A percentile compares a stretch with the other conserved stretches of the same genome.
phyloP scores from a whole-genome alignment of 2,113 vertebrate species.

The Myrmecobius fasciatus region DNA sequence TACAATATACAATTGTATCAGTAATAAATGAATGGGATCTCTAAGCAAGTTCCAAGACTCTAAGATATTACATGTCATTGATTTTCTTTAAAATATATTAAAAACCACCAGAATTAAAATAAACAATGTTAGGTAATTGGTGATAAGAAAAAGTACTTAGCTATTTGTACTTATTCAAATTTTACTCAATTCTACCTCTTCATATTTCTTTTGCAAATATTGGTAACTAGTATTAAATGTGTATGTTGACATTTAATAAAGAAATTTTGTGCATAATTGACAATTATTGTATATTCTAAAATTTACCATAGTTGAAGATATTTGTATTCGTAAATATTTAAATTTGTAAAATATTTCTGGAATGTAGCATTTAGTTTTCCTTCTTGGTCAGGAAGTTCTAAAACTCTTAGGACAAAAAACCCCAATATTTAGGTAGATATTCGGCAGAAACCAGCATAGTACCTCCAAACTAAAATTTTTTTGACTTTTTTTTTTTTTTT shows the following conservation, averaged over 20 bases:
- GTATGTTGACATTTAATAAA: not conserved
- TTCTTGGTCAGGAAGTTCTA: not conserved
- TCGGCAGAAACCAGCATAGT: not conserved
- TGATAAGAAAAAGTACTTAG: not conserved
- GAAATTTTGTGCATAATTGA: not conserved
- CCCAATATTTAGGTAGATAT: not conserved
- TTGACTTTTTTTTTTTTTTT: not conserved
- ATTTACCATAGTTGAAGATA: not conserved
- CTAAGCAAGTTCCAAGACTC: constrained; percentile 4
- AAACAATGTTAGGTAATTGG: not conserved
- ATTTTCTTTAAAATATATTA: constrained; percentile 29
- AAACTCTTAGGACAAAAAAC: not conserved
- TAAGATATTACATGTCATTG: not conserved
- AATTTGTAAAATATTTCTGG: not conserved
- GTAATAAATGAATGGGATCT: not conserved
- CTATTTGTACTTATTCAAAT: not conserved
- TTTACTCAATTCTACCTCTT: not conserved
- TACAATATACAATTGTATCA: not conserved
- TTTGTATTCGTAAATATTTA: not conserved
- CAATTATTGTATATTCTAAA: not conserved
- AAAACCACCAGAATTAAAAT: constrained; percentile 30
- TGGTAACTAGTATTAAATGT: not conserved
- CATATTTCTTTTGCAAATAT: not conserved
- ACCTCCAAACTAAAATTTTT: not conserved
- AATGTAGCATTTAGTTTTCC: not conserved